Base-by-base conservation (phyloP, 2,888 invertebrate species). In the Orthonevra nobilis region DNA sequence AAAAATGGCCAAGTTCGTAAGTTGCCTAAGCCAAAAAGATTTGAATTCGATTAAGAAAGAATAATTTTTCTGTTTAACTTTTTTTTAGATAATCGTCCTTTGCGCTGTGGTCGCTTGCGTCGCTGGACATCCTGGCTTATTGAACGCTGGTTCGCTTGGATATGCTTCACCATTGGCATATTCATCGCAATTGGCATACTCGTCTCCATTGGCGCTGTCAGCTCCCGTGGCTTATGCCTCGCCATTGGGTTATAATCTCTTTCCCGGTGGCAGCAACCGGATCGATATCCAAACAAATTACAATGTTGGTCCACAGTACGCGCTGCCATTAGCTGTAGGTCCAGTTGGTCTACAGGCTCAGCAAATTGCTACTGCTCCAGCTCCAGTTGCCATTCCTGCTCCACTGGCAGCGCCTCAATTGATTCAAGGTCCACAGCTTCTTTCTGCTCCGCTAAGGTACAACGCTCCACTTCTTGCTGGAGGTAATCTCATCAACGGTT, bases 331-430 rank as follows among this genome's bases (percentile, higher is more conserved):
- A 23, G 23, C 64, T 34, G 42, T 60, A 50, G 86, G 89, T 34
- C 87, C 90, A 10, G 90, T 90, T 6, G 87, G 90, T 12, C 90
- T 90, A 6, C 32, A 10, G 3, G 90, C 90, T 85, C 60, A n/a
- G n/a, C n/a, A n/a, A n/a, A n/a, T 36, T 1, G 20, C 46, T 17
- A 19, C 50, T 12, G 15, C 28, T 6, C 23, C 34, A 2, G 50
- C 58, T 23, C 23, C 56, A 4, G 23, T 23, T 23, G 23, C 23
- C 3, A 82, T 48, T 0, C 19, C 85, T 12, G 64, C 64, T 32
- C 42, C 19, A 5, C 19, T 58, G 2, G 19, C 19, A 9, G 28
- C 56, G 14, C 19, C 40, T 5, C 42, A 4, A 23, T 5, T 5
- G 23, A 23, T 23, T 23, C 23, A n/a, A n/a, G n/a, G n/a, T n/a